phyloP scores from a whole-genome alignment of 2,888 invertebrate genomes.

The Drosophila robusta region DNA sequence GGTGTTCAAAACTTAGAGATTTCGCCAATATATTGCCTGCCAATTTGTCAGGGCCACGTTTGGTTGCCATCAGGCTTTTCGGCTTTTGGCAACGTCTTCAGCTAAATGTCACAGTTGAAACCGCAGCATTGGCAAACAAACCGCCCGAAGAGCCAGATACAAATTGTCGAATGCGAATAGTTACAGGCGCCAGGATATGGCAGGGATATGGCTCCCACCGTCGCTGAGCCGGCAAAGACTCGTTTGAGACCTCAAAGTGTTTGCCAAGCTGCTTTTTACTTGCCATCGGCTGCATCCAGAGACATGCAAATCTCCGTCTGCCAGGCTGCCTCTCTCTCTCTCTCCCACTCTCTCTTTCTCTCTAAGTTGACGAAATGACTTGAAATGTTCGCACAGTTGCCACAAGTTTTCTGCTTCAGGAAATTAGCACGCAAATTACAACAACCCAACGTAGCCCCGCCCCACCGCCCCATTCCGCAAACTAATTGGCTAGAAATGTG shows the following conservation, averaged over 20 bases:
- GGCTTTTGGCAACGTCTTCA: slow-evolving; percentile 20
- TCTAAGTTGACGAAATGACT: slow-evolving; percentile 58
- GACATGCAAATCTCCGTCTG: slow-evolving; percentile 64
- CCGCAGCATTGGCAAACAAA: slow-evolving; percentile 31
- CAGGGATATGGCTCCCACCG: slow-evolving; percentile 4
- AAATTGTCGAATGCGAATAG: slow-evolving; percentile 11
- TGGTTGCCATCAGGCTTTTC: slow-evolving; percentile 8
- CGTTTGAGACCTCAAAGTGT: slow-evolving; percentile 48
- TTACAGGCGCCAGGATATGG: slow-evolving; percentile 21
- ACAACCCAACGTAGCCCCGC: slow-evolving; percentile 12
- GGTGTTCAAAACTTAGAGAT: slow-evolving; percentile 35
- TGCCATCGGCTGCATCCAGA: slow-evolving; percentile 47
- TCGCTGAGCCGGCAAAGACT: slow-evolving; percentile 22
- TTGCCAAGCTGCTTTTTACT: slow-evolving; percentile 46
- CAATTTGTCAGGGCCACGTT: slow-evolving; percentile 24
- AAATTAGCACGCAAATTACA: slow-evolving; percentile 75
- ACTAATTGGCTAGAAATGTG: slow-evolving; percentile 43
- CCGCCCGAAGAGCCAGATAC: slow-evolving; percentile 16
- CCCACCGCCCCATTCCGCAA: not conserved
- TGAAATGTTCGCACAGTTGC: slow-evolving; percentile 55
- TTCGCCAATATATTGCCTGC: slow-evolving; percentile 34
- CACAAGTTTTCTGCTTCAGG: slow-evolving; percentile 51
- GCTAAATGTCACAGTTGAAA: slow-evolving; percentile 19
- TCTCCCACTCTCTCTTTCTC: not conserved
- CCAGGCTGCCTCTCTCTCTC: not conserved